Base-by-base conservation (phyloP, 2,797 vertebrate species). In the Sebastes minor region DNA sequence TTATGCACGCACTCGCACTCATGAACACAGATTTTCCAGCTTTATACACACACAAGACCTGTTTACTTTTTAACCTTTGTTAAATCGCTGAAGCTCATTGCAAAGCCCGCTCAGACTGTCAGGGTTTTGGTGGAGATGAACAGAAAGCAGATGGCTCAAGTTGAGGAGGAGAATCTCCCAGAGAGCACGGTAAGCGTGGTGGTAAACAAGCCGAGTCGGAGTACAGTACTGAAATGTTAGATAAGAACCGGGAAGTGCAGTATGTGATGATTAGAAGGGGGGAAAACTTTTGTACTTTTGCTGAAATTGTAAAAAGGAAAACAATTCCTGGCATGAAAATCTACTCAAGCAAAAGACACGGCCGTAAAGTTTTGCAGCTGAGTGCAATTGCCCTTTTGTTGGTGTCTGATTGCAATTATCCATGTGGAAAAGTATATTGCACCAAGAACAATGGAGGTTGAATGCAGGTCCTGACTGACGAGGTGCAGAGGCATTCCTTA, bases 81-180 rank as follows among this genome's bases (percentile, higher is more conserved):
- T 82, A 46, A 78, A 88, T 88, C 81, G 22, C 56, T 1, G 5
- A 49, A 53, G 81, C 60, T 75, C 42, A 59, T 8, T 13, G 61
- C 16, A 28, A 83, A 88, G 70, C 59, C 71, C 13, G 14, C 70
- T 78, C 79, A 82, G 82, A 83, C 73, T 87, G 70, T 71, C 53
- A 4, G 68, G 56, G 68, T 62, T 61, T 90, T 69, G 63, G 53
- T 67, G 4, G 65, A 73, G 67, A 67, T 33, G 27, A 79, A 68
- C 56, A 62, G 38, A 52, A 77, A 87, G 81, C 89, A 86, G 81
- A 87, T 80, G 84, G 86, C 76, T 63, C 16, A 3, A 61, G 65
- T 6, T 33, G 60, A 81, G 55, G 52, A 83, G 25, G 65, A 68
- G 70, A 72, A 57, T 81, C 68, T 83, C 13, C 38, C 30, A 68